phyloP scores from a whole-genome alignment of 2,797 vertebrate species.

The Mallotus villosus region DNA sequence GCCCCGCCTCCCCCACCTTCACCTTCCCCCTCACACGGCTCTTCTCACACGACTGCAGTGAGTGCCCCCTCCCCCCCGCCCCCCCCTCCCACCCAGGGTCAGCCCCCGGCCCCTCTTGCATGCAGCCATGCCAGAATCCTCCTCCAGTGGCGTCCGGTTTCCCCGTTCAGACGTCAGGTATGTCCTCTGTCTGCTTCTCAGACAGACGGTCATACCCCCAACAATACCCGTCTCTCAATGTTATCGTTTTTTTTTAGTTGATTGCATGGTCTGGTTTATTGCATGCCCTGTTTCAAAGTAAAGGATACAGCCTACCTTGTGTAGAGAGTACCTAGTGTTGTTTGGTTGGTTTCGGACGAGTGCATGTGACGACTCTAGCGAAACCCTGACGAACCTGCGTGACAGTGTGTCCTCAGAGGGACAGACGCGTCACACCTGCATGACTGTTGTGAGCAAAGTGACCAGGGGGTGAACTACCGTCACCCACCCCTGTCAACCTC shows the following conservation, averaged over 20 bases:
- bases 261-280: not conserved
- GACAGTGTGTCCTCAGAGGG: constrained; percentile 4
- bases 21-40: constrained; percentile 88
- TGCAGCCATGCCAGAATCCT: constrained; percentile 35
- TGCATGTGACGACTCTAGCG: constrained; percentile 29
- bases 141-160: not conserved
- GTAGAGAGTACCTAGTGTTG: not conserved
- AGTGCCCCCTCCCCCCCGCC: constrained; percentile 68
- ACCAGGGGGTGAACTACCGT: constrained; percentile 16
- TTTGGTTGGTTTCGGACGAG: not conserved
- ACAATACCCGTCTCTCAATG: not conserved
- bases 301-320: not conserved
- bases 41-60: constrained; percentile 97
- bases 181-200: not conserved
- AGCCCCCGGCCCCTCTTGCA: constrained; percentile 36
- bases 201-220: not conserved
- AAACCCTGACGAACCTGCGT: constrained; percentile 8
- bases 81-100: not conserved
- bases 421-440: constrained; percentile 20
- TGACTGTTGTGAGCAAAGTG: constrained; percentile 47
- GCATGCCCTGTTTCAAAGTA: too few species aligned
- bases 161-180: too few species aligned
- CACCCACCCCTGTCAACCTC: constrained; percentile 1
- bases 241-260: not conserved
- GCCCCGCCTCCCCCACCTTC: constrained; percentile 90